Evolutionary conservation across 2,797 vertebrate genomes (phyloP), one percentile per base, ranked within the genome.

Genomic region (Sphenopsis melanotis): DNA sequence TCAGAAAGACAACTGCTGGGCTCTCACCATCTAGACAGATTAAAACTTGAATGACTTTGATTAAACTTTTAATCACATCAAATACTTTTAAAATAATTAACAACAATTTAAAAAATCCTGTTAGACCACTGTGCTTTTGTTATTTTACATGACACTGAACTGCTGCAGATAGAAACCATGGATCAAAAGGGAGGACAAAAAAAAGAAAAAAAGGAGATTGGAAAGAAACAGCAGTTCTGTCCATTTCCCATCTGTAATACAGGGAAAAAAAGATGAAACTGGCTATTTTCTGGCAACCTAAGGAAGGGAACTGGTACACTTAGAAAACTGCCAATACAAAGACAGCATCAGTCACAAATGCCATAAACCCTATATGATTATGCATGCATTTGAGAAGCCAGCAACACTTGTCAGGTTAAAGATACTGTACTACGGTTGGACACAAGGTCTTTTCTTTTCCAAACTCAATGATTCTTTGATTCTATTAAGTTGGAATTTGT

Each of bases 21-120:
- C 8, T 90, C 52, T 57, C 42, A n/a, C 13, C 12, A 46, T 29
- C 20, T 21, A 68, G n/a, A 49, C 15, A 84, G 24, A 90, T 41
- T 8, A 72, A 75, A 93, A 78, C 47, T 42, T 71, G 16, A 79
- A 81, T 72, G 65, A 32, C 41, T 82, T 84, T 50, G 9, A 68
- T 49, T 50, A 56, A 91, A 80, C 42, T 59, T 92, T 53, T 61
- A 71, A 76, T 90, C 18, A 71, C 47, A 86, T n/a, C 9, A 57
- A 76, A 37, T 60, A 88, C 30, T 93, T 82, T 15, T 2, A 32
- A 93, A 91, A 77, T 18, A 59, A 74, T 55, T 79, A 77, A 77
- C 4, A 71, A 44, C 5, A 47, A 72, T 29, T 42, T 11, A 15
- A 49, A 85, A 27, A 36, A 8, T 9, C 8, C 23, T 16, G 29